Conservation (phyloP, 2,113 vertebrate genomes). For the Ailuropoda melanoleuca region DNA sequence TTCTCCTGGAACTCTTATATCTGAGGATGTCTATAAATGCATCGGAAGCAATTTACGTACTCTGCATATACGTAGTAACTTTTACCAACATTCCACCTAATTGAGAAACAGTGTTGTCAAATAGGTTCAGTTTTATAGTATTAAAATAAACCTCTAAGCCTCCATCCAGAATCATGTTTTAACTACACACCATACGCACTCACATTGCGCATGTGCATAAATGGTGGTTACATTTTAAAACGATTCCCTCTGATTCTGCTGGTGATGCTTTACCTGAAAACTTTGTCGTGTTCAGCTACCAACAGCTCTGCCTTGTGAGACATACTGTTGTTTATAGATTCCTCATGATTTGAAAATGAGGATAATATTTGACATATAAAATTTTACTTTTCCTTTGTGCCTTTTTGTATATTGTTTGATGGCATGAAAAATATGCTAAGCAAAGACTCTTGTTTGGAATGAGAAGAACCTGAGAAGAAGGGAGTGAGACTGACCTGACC, state of each 20-base stretch:
- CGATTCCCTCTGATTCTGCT: not conserved
- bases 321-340: not conserved
- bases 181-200: not conserved
- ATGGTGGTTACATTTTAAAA: not conserved
- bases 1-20: not conserved
- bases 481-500: not conserved
- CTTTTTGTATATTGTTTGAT: not conserved
- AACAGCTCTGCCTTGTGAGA: not conserved
- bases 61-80: not conserved
- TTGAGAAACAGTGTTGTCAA: not conserved
- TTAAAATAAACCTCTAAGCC: not conserved
- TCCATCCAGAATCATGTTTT: not conserved
- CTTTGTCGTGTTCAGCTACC: not conserved
- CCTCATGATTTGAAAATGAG: not conserved
- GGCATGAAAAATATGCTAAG: not conserved
- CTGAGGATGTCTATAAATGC: not conserved
- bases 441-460: conserved; percentile 6
- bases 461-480: not conserved
- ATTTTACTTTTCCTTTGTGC: not conserved
- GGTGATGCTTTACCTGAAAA: not conserved
- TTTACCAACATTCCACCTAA: not conserved
- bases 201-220: not conserved
- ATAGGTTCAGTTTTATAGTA: not conserved
- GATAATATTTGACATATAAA: not conserved
- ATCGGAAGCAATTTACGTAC: not conserved